phyloP scores from a whole-genome alignment of 1,140 invertebrate species.

The Drosophila obscura region DNA sequence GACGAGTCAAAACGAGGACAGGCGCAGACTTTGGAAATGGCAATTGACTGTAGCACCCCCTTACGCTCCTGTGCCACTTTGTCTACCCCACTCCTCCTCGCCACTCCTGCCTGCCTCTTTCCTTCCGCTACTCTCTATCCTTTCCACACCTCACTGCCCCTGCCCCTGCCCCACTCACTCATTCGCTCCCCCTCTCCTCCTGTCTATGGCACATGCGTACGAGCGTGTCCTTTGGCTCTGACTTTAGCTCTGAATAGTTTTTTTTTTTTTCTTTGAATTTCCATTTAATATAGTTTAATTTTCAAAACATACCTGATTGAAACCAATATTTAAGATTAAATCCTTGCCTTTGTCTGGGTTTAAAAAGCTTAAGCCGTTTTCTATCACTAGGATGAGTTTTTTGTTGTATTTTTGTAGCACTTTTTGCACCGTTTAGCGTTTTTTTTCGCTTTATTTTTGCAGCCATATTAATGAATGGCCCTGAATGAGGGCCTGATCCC shows the following conservation, averaged over 20 bases:
- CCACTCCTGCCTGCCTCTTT: not conserved
- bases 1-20: constrained; percentile 74
- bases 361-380: constrained; percentile 2
- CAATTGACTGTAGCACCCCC: constrained; percentile 32
- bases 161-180: not conserved
- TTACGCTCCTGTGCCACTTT: no score
- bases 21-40: constrained; percentile 57
- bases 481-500: constrained; percentile 19
- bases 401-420: constrained; percentile 4
- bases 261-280: not conserved
- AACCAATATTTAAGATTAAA: not conserved
- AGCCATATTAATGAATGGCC: constrained; percentile 18
- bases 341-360: no score
- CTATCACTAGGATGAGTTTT: not conserved
- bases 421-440: constrained; percentile 20
- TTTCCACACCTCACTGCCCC: constrained; percentile 21
- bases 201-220: constrained; percentile 68
- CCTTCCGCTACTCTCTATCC: not conserved
- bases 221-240: constrained; percentile 5
- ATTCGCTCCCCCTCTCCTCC: no score
- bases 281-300: constrained; percentile 8
- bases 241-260: constrained; percentile 25
- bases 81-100: no score
- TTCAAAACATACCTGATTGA: constrained; percentile 23
- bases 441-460: constrained; percentile 14